Conservation (phyloP, 2,113 vertebrate genomes). For the Tragelaphus strepsiceros region DNA sequence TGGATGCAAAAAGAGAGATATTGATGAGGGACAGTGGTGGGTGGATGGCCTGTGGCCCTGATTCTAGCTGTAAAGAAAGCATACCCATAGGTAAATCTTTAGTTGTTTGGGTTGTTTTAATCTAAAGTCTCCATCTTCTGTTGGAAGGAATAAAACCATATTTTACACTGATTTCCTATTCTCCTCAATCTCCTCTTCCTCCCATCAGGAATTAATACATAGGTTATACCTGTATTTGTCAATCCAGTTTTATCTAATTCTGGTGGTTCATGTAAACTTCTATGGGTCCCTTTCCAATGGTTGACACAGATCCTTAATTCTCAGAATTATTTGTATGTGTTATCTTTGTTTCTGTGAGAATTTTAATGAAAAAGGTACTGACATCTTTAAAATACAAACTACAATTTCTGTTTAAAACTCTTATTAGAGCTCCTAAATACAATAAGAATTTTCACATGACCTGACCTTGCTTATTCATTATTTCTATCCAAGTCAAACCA, state of each 20-base stretch:
- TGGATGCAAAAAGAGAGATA: neutral
- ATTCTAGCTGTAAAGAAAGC: neutral
- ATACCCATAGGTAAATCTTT: neutral
- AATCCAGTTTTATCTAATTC: neutral
- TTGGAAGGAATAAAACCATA: neutral
- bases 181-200: neutral
- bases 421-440: neutral
- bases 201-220: neutral
- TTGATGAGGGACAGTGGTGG: neutral
- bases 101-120: neutral
- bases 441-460: neutral
- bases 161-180: neutral
- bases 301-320: neutral
- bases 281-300: neutral
- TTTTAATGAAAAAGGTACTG: slow-evolving; percentile 17
- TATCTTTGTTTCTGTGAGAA: neutral
- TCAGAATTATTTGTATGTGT: slow-evolving; percentile 22
- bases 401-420: slow-evolving; percentile 12
- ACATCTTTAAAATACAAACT: slow-evolving; percentile 2
- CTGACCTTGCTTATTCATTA: slow-evolving; percentile 30
- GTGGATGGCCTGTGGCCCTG: neutral
- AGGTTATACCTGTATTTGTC: neutral
- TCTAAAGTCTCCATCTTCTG: neutral
- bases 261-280: neutral
- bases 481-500: neutral